Conservation (phyloP, 2,888 invertebrate genomes). For the Phortica okadai region DNA sequence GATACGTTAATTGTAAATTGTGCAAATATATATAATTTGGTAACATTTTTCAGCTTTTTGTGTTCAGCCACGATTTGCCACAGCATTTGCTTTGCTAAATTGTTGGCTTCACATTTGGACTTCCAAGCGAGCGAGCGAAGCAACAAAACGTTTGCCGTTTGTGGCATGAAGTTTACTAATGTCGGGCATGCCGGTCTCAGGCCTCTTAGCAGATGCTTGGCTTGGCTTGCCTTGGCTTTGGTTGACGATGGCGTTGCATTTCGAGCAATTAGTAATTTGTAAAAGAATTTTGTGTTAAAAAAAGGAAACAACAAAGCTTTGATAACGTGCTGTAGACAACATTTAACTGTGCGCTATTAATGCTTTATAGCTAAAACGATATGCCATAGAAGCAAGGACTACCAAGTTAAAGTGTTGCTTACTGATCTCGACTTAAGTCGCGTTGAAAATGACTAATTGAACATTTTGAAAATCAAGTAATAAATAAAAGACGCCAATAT, state of each 20-base stretch:
- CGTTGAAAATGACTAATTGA: slow-evolving; percentile 64
- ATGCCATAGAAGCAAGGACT: no score
- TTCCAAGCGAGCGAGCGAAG: background rate
- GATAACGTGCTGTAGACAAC: background rate
- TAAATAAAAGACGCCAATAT: slow-evolving; percentile 35
- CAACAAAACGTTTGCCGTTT: background rate
- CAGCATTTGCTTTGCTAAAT: slow-evolving; percentile 58
- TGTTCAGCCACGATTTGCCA: slow-evolving; percentile 36
- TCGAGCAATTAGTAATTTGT: background rate
- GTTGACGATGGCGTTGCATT: slow-evolving; percentile 40
- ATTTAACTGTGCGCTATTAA: no score
- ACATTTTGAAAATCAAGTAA: slow-evolving; percentile 62
- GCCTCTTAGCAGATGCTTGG: slow-evolving; percentile 54
- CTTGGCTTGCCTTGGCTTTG: slow-evolving; percentile 55
- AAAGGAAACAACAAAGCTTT: background rate
- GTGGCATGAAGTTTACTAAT: slow-evolving; percentile 67
- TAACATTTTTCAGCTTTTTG: slow-evolving; percentile 4
- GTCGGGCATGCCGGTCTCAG: slow-evolving; percentile 65
- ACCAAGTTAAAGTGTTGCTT: slow-evolving; percentile 23
- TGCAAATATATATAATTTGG: slow-evolving; percentile 64
- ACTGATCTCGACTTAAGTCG: slow-evolving; percentile 54
- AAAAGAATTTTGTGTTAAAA: background rate
- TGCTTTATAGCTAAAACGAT: no score
- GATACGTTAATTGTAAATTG: slow-evolving; percentile 68
- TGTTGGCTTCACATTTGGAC: slow-evolving; percentile 46